Evolutionary conservation across 2,888 invertebrate species (phyloP).

Genomic region (Malachius bipustulatus): DNA sequence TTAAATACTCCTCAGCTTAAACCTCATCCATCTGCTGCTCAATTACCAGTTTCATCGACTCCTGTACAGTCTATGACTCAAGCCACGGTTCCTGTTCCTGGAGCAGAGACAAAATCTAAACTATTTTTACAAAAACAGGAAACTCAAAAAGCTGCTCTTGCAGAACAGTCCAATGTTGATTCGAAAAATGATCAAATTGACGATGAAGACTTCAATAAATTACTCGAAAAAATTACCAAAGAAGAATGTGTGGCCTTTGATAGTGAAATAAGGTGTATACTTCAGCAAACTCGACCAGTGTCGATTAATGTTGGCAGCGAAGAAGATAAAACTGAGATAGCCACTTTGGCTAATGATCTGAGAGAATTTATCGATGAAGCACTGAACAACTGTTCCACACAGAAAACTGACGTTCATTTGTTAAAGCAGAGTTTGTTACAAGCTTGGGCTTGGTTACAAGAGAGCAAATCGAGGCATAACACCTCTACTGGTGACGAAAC

Average conservation of each 20-base stretch:
- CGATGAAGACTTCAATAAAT: slow-evolving; percentile 26
- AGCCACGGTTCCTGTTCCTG: no score
- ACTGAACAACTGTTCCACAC: slow-evolving; percentile 45
- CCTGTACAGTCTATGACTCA: no score
- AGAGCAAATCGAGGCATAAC: slow-evolving; percentile 41
- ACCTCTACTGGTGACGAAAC: slow-evolving; percentile 31
- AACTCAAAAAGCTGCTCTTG: slow-evolving; percentile 4
- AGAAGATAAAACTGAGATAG: slow-evolving; percentile 43
- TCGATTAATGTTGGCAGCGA: slow-evolving; percentile 46
- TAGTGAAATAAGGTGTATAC: slow-evolving; percentile 49
- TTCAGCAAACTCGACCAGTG: slow-evolving; percentile 41
- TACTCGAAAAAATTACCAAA: slow-evolving; percentile 48
- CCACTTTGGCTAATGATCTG: slow-evolving; percentile 41
- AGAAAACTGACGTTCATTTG: slow-evolving; percentile 45
- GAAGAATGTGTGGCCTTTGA: slow-evolving; percentile 56
- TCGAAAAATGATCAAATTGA: no score
- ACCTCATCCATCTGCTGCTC: no score
- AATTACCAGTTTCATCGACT: no score
- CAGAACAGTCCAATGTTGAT: slow-evolving; percentile 4
- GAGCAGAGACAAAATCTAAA: no score
- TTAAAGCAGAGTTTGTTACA: slow-evolving; percentile 44
- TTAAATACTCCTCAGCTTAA: no score
- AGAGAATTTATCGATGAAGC: slow-evolving; percentile 51
- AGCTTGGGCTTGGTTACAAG: slow-evolving; percentile 46
- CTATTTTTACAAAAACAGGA: no score